Percentiles rank a stretch among this genome's conserved stretches.
Evolutionary conservation across 2,797 vertebrate genomes (phyloP).

Genomic region (Pelobates cultripes): DNA sequence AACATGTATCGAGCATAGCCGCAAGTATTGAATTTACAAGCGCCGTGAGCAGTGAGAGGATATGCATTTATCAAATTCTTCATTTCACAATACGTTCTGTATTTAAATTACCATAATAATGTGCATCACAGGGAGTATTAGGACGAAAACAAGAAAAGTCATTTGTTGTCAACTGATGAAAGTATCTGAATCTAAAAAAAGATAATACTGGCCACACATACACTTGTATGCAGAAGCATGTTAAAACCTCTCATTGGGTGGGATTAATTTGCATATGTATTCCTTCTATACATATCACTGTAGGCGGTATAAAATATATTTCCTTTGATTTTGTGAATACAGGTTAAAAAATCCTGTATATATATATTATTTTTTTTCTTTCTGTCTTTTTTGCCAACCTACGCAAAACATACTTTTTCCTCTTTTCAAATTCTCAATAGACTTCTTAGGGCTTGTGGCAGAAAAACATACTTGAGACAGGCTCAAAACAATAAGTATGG

Average conservation of each 20-base stretch:
- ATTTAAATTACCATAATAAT: conserved; percentile 73
- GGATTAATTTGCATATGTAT: conserved; percentile 22
- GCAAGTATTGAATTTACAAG: conserved; percentile 75
- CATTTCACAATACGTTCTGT: conserved; percentile 63
- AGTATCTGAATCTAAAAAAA: conserved; percentile 64
- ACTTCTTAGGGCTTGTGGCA: background rate
- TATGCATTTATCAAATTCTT: conserved; percentile 69
- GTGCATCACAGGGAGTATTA: conserved; percentile 63
- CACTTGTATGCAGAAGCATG: conserved; percentile 6
- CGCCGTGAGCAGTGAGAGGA: conserved; percentile 70
- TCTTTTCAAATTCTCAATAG: background rate
- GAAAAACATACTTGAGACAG: background rate
- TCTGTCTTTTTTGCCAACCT: background rate
- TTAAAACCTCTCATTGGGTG: background rate
- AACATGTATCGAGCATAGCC: conserved; percentile 68
- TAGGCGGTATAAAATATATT: conserved; percentile 8
- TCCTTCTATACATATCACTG: conserved; percentile 18
- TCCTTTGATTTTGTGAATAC: background rate
- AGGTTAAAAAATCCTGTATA: background rate
- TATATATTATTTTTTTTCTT: background rate
- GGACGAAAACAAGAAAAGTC: conserved; percentile 62
- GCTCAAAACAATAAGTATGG: too few species aligned
- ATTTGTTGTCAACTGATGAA: conserved; percentile 68
- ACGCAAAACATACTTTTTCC: background rate
- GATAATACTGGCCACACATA: conserved; percentile 11